phyloP scores from a whole-genome alignment of 2,113 vertebrate species.

The Pitta sordida region DNA sequence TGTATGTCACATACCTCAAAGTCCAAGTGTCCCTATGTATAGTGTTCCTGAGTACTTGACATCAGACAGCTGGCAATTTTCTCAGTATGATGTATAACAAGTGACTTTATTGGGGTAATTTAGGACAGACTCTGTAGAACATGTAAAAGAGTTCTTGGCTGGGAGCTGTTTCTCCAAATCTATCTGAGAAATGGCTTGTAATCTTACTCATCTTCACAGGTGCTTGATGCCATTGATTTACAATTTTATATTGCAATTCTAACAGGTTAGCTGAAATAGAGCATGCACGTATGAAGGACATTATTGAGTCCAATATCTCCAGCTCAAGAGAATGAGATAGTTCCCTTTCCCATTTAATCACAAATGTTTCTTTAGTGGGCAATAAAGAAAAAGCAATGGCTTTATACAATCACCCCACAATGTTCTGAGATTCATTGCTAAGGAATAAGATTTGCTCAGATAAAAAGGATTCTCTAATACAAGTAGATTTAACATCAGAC shows the following conservation, averaged over 20 bases:
- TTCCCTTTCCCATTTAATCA: slow-evolving; percentile 71
- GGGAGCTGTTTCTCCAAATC: slow-evolving; percentile 63
- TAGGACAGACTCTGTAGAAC: slow-evolving; percentile 55
- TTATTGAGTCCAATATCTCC: slow-evolving; percentile 68
- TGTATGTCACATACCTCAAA: not conserved
- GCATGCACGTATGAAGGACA: slow-evolving; percentile 62
- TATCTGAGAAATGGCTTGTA: slow-evolving; percentile 62
- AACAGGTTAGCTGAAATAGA: slow-evolving; percentile 72
- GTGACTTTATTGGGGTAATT: slow-evolving; percentile 62
- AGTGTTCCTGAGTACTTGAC: slow-evolving; percentile 32
- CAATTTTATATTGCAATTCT: slow-evolving; percentile 66
- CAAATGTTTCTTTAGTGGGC: slow-evolving; percentile 73
- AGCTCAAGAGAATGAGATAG: slow-evolving; percentile 67
- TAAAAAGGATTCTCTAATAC: slow-evolving; percentile 60
- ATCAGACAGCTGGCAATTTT: slow-evolving; percentile 55
- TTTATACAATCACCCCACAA: slow-evolving; percentile 67
- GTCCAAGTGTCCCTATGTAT: slow-evolving; percentile 30
- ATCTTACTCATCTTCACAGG: slow-evolving; percentile 65
- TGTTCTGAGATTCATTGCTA: slow-evolving; percentile 66
- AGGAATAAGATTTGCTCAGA: slow-evolving; percentile 66
- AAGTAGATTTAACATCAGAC: slow-evolving; percentile 49
- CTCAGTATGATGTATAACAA: slow-evolving; percentile 55
- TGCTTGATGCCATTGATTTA: slow-evolving; percentile 68
- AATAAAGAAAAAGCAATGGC: slow-evolving; percentile 70
- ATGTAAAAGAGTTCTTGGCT: slow-evolving; percentile 56